Evolutionary conservation across 1,140 invertebrate genomes (phyloP), one percentile per base, ranked within the genome.

Genomic region (Bombus waltoni): DNA sequence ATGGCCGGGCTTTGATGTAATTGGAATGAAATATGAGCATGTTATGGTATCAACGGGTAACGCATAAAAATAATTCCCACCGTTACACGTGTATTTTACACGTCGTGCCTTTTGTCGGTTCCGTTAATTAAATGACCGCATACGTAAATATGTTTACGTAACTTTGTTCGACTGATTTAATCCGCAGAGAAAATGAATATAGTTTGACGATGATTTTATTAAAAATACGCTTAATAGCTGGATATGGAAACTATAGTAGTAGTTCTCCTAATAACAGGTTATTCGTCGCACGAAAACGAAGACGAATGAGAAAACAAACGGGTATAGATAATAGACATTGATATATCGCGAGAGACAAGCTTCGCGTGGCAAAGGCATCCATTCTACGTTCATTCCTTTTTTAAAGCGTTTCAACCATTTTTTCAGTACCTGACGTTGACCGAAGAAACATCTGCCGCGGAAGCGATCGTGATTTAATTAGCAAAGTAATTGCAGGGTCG

Each of bases 391-490:
- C 1, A 10, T 42, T 10, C 15, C 72, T 3, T 35, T 74, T 57
- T 9, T 3, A 71, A 57, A 18, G 4, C 32, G 75, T 47, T 88
- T 38, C 22, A 38, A 73, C 3, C 28, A 81, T 73, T 38, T 74
- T 42, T 81, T 78, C 68, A n/a, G 53, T 40, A 68, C 42, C 42
- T n/a, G 72, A 42, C 82, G 44, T 79, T 32, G 72, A 53, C 65
- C 62, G 59, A 70, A 68, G 40, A n/a, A 85, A 80, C 81, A 84
- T 83, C 83, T 84, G 83, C 32, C 70, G 44, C 73, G 83, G 85
- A 86, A 87, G 90, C 91, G 89, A 94, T 94, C 94, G 94, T 93
- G 93, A 95, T 95, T 95, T 93, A 94, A 95, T 95, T 94, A 95
- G 88, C 91, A 91, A 91, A 93, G 92, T 95, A 95, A 95, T 95